Evolutionary conservation across 2,113 vertebrate genomes (phyloP).

Genomic region (Himantopus leucocephalus): DNA sequence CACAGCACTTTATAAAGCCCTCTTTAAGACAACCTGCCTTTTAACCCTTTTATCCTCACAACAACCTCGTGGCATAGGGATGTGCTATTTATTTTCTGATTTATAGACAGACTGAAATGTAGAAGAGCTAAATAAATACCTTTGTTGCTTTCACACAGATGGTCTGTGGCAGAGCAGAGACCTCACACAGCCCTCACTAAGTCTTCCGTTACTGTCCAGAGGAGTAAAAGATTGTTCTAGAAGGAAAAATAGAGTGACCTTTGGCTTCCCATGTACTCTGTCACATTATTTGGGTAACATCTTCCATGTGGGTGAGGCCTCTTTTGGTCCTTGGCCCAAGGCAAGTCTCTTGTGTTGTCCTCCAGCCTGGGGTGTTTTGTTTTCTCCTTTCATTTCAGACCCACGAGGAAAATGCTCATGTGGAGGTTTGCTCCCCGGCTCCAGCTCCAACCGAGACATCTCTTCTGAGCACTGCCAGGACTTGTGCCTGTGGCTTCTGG

Average conservation of each 20-base stretch:
- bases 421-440: not conserved
- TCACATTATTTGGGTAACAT: not conserved
- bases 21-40: not conserved
- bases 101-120: not conserved
- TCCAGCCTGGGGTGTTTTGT: not conserved
- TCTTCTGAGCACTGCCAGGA: not conserved
- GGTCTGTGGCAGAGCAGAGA: not conserved
- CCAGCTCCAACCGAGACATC: not conserved
- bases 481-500: conserved; percentile 3
- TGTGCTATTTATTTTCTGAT: not conserved
- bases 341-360: not conserved
- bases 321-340: not conserved
- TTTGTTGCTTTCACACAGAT: not conserved
- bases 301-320: not conserved
- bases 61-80: accelerated
- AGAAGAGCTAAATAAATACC: not conserved
- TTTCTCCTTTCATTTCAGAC: not conserved
- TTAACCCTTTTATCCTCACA: not conserved
- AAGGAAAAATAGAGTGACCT: not conserved
- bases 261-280: not conserved
- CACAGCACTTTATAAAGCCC: not conserved
- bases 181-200: not conserved
- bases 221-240: not conserved
- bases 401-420: accelerated
- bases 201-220: accelerated